Base-by-base conservation (phyloP, 30 jellyfish, hydroid and myxozoan genomes). In the Aurelia aurita complex sp. Pacific region DNA sequence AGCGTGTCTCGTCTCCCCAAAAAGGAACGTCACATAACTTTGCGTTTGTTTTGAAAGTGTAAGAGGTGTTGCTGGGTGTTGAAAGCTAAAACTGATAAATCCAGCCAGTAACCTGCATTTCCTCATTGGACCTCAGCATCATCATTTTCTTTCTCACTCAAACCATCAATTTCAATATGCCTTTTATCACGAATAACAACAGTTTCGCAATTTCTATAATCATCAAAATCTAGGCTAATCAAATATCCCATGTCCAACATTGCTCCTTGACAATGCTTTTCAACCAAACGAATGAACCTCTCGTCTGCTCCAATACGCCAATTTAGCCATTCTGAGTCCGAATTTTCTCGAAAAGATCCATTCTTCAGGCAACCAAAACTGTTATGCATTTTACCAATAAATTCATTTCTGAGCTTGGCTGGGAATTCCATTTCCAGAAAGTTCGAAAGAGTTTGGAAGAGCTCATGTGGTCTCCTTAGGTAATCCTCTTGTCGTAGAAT, bases 401-500 rank as follows among this genome's bases (percentile, higher is more conserved):
- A 63, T 17, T 36, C 46, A 11, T 70, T 57, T 9, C 57, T 16
- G 6, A 70, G 6, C 33, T 36, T 52, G n/a, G 63, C 43, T 8
- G 67, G 33, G 23, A 77, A 15, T 61, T 62, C 54, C 77, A 18
- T 64, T 14, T 51, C 62, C 0, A 77, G 55, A 61, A 62, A 61
- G 15, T 60, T 63, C n/a, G 87, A 77, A 18, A 77, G 23, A 14
- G 17, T 9, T 4, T 46, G 14, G 11, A 36, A 16, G 51, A 40
- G 5, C n/a, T 38, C n/a, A 11, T 23, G 15, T 14, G 87, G 79
- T 11, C 16, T 19, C 23, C 50, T n/a, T 35, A 77, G 7, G 10
- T n/a, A 12, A 61, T 77, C 87, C 43, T 77, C 87, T 50, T 77
- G 54, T 42, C 87, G 65, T 76, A 77, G 33, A 32, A 77, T 0